Percentiles rank a stretch among this genome's conserved stretches.
phyloP scores from a whole-genome alignment of 2,797 vertebrate genomes.

The Ispidina picta region DNA sequence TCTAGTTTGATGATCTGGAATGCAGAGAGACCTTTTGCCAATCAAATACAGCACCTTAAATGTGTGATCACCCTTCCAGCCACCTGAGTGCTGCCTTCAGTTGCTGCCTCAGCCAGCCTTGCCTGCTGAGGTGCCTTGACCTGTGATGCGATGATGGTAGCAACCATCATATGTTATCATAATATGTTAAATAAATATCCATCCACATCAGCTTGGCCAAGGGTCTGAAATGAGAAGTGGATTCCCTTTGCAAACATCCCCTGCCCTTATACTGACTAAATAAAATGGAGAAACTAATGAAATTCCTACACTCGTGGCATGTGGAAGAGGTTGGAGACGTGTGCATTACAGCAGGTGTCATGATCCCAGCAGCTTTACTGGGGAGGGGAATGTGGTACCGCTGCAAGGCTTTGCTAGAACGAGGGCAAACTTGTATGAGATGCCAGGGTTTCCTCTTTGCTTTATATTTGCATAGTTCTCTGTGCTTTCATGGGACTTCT shows the following conservation, averaged over 20 bases:
- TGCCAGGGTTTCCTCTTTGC: background rate
- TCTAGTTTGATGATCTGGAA: background rate
- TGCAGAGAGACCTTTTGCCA: background rate
- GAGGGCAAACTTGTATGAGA: conserved; percentile 9
- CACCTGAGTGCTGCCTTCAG: background rate
- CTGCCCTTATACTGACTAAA: background rate
- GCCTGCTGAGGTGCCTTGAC: background rate
- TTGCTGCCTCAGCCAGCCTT: background rate
- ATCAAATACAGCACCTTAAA: background rate
- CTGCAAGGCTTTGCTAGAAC: conserved; percentile 41
- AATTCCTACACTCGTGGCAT: background rate
- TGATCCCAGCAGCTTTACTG: background rate
- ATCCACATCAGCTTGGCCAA: background rate
- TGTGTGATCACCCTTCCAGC: background rate
- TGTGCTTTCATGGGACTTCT: background rate
- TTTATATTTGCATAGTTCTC: conserved; percentile 13
- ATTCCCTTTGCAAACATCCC: background rate
- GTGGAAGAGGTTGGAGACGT: background rate
- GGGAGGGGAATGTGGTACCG: rapidly evolving
- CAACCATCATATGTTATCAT: background rate
- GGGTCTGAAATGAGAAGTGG: background rate
- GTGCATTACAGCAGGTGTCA: background rate
- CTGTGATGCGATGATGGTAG: background rate
- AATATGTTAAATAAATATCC: background rate
- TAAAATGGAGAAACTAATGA: background rate